phyloP scores from a whole-genome alignment of 2,797 vertebrate genomes.

The Chaenodraco wilsoni region DNA sequence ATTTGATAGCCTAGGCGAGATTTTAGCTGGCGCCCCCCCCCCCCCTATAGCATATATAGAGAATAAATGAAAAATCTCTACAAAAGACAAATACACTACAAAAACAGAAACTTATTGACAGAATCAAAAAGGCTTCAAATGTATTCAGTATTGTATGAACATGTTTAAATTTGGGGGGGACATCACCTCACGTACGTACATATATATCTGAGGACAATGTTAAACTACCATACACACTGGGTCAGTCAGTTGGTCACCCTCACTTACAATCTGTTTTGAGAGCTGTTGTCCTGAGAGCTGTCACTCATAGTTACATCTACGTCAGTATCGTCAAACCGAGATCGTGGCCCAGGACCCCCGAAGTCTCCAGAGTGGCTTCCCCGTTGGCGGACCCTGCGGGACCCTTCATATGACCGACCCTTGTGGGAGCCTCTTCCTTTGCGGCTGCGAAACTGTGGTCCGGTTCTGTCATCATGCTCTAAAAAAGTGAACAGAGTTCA shows the following conservation, averaged over 20 bases:
- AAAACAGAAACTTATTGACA: too few species aligned
- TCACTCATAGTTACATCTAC: slow-evolving; percentile 89
- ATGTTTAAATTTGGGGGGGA: too few species aligned
- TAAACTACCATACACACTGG: neutral
- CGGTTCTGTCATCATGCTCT: slow-evolving; percentile 90
- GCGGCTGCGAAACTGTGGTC: slow-evolving; percentile 83
- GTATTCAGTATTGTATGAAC: too few species aligned
- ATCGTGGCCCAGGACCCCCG: slow-evolving; percentile 71
- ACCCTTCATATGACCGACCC: slow-evolving; percentile 80
- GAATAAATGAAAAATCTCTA: too few species aligned
- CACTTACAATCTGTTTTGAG: slow-evolving; percentile 82
- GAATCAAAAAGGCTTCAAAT: too few species aligned
- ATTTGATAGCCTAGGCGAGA: too few species aligned
- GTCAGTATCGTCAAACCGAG: slow-evolving; percentile 82
- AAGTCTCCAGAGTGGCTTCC: slow-evolving; percentile 70
- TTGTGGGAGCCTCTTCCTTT: slow-evolving; percentile 86
- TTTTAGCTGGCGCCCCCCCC: too few species aligned
- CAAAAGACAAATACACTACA: too few species aligned
- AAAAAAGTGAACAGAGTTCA: neutral
- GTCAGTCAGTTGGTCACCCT: too few species aligned
- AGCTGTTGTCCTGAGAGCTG: slow-evolving; percentile 76
- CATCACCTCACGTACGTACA: too few species aligned
- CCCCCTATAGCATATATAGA: too few species aligned
- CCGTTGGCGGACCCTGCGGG: slow-evolving; percentile 78
- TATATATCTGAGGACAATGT: neutral